Conservation (phyloP, 2,113 vertebrate genomes). For the Jacana jacana region DNA sequence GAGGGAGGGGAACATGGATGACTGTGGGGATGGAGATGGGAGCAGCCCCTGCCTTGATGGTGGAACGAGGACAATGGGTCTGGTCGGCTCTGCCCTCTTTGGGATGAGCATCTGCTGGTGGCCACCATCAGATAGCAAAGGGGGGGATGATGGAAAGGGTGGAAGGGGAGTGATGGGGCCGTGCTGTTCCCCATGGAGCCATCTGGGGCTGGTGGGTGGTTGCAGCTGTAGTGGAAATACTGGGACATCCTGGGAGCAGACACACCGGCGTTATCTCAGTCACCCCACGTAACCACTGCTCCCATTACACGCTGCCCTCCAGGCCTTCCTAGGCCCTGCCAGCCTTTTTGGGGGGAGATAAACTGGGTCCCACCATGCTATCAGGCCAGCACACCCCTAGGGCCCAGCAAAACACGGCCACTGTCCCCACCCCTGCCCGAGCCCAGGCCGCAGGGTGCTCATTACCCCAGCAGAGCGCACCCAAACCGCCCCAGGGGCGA, state of each 20-base stretch:
- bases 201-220: too few species aligned
- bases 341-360: not conserved
- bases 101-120: not conserved
- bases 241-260: not conserved
- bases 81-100: fast-evolving
- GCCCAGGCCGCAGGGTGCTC: not conserved
- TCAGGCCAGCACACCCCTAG: not conserved
- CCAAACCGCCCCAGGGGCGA: not conserved
- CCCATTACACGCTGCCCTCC: not conserved
- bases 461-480: not conserved
- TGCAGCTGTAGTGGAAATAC: fast-evolving
- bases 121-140: not conserved
- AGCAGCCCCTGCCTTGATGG: not conserved
- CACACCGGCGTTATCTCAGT: not conserved
- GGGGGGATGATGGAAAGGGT: not conserved
- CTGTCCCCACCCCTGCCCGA: not conserved
- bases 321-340: not conserved
- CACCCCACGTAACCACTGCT: not conserved
- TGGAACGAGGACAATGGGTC: fast-evolving
- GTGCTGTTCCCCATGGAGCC: fast-evolving
- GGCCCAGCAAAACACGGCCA: fast-evolving
- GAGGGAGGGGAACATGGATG: not conserved
- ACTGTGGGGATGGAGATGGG: not conserved
- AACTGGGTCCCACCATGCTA: not conserved
- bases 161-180: not conserved